A percentile compares a stretch with the other conserved stretches of the same genome.
Conservation (phyloP, 2,888 invertebrate genomes). For the Drosophila macrospina region DNA sequence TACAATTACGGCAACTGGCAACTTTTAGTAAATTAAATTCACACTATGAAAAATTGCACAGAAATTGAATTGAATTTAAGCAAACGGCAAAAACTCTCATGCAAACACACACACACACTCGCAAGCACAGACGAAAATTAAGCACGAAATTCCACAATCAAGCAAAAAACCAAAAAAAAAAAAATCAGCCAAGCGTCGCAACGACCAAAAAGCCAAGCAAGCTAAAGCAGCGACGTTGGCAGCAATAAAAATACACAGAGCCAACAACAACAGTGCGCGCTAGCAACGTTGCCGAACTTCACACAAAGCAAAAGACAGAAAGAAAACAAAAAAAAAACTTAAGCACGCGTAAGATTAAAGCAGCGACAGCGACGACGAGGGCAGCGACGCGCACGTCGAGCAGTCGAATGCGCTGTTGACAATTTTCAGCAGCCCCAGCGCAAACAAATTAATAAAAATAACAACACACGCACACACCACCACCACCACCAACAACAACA, state of each 20-base stretch:
- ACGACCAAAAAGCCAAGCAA: slow-evolving; percentile 51
- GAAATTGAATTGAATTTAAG: slow-evolving; percentile 77
- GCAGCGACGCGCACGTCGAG: slow-evolving; percentile 42
- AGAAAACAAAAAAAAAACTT: slow-evolving; percentile 34
- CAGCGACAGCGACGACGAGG: slow-evolving; percentile 44
- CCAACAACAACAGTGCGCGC: slow-evolving; percentile 2
- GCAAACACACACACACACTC: slow-evolving; percentile 24
- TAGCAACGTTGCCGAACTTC: slow-evolving; percentile 69
- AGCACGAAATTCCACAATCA: slow-evolving; percentile 77
- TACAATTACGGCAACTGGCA: slow-evolving; percentile 37
- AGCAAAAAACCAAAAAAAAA: slow-evolving; percentile 51
- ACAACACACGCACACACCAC: slow-evolving; percentile 70
- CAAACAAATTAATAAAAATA: slow-evolving; percentile 82
- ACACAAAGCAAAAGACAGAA: slow-evolving; percentile 53
- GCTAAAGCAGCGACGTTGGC: slow-evolving; percentile 59
- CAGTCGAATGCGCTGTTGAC: slow-evolving; percentile 65
- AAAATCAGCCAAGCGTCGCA: slow-evolving; percentile 60
- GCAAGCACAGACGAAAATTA: slow-evolving; percentile 64
- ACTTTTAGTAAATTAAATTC: slow-evolving; percentile 70
- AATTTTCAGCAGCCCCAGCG: slow-evolving; percentile 67
- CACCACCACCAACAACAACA: slow-evolving; percentile 34
- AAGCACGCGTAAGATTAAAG: slow-evolving; percentile 78
- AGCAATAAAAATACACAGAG: slow-evolving; percentile 57
- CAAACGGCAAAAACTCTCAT: slow-evolving; percentile 43
- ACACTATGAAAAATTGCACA: slow-evolving; percentile 69